Conservation (phyloP, 2,113 vertebrate genomes). For the Oncorhynchus masou region DNA sequence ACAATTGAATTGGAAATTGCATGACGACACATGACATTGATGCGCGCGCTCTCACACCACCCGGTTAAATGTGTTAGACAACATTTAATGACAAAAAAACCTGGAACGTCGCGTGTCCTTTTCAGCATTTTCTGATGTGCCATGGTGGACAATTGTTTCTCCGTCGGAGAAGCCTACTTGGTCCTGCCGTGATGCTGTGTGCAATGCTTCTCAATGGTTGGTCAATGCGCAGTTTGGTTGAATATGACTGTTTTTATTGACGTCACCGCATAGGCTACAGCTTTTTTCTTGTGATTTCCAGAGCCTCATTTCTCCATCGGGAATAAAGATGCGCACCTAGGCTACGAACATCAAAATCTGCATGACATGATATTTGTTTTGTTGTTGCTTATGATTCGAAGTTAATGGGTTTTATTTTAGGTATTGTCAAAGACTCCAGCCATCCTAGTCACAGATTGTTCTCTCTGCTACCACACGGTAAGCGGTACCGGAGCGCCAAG, state of each 20-base stretch:
- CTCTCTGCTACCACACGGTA: no score
- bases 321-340: no score
- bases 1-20: conserved; percentile 57
- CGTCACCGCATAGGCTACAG: conserved; percentile 62
- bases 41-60: conserved; percentile 50
- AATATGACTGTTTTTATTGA: conserved; percentile 72
- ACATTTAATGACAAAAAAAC: conserved; percentile 59
- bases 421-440: no score
- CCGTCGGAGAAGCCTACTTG: conserved; percentile 45
- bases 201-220: conserved; percentile 70
- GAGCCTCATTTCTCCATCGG: conserved; percentile 28
- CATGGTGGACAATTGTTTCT: conserved; percentile 37
- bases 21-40: conserved; percentile 47
- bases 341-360: no score
- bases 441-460: no score
- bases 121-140: conserved; percentile 27
- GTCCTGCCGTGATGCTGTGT: conserved; percentile 62
- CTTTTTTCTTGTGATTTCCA: not conserved
- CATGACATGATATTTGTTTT: no score
- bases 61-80: conserved; percentile 52
- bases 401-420: no score
- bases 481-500: no score
- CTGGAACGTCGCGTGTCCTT: conserved; percentile 52
- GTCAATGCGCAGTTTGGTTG: conserved; percentile 69
- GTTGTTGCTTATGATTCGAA: no score